Evolutionary conservation across 2,797 vertebrate species (phyloP).

Genomic region (Coilia nasus): DNA sequence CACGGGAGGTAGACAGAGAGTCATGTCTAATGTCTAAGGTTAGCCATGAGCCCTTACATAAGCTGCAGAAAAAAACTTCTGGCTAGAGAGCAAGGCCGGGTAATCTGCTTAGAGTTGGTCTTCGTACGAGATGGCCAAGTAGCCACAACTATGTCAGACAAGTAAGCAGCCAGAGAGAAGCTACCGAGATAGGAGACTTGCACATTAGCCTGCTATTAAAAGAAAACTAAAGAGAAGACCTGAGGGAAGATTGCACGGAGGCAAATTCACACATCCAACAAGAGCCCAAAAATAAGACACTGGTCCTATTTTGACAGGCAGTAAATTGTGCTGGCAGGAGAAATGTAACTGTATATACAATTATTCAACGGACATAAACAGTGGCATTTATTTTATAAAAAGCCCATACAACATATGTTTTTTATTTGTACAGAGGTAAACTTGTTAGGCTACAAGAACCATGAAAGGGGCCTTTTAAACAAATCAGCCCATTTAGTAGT

Average conservation of each 20-base stretch:
- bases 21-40: slow-evolving; percentile 22
- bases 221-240: neutral
- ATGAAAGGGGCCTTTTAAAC: neutral
- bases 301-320: neutral
- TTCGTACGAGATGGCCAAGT: neutral
- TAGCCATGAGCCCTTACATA: slow-evolving; percentile 49
- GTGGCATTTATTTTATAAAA: slow-evolving; percentile 19
- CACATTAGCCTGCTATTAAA: neutral
- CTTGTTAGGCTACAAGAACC: neutral
- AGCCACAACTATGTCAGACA: slow-evolving; percentile 22
- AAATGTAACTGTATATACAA: neutral
- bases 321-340: neutral
- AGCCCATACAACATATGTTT: neutral
- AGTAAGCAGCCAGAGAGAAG: neutral
- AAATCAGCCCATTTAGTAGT: neutral
- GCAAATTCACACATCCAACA: neutral
- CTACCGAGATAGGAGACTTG: too few relatives aligned
- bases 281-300: neutral
- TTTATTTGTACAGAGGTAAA: slow-evolving; percentile 16
- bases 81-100: slow-evolving; percentile 21
- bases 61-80: slow-evolving; percentile 1
- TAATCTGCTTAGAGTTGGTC: slow-evolving; percentile 43
- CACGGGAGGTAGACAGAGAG: slow-evolving; percentile 39
- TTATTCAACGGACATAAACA: neutral
- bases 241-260: neutral